Percentiles rank a stretch among this genome's conserved stretches.
Conservation (phyloP, 2,113 vertebrate species). For the Leptosomus discolor region DNA sequence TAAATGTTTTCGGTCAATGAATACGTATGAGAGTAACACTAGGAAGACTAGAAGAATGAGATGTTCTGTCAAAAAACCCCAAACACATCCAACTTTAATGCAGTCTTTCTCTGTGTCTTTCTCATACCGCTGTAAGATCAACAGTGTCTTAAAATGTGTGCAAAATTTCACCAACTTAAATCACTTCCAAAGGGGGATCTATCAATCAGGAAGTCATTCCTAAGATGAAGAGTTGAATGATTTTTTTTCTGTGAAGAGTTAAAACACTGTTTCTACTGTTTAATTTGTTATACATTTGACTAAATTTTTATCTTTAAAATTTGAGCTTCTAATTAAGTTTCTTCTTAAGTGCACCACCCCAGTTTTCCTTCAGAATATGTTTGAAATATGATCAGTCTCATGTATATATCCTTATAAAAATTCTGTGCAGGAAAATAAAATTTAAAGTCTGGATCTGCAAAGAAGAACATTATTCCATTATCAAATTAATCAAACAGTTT, state of each 20-base stretch:
- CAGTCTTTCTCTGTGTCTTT: not conserved
- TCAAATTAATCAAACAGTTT: conserved; percentile 54
- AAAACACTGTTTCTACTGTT: not conserved
- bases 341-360: not conserved
- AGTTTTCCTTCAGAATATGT: not conserved
- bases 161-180: not conserved
- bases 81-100: not conserved
- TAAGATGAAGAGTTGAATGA: not conserved
- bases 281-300: not conserved
- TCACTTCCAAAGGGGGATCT: not conserved
- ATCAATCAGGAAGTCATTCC: not conserved
- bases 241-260: not conserved
- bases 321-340: not conserved
- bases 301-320: not conserved
- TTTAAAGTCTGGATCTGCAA: conserved; percentile 15
- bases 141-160: not conserved
- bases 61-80: not conserved
- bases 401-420: conserved; percentile 5
- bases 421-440: conserved; percentile 31
- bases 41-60: not conserved
- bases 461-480: conserved; percentile 49
- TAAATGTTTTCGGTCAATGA: not conserved
- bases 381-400: not conserved
- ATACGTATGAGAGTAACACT: not conserved
- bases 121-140: not conserved